Percentiles rank a stretch among this genome's conserved stretches.
phyloP scores from a whole-genome alignment of 2,888 invertebrate species.

The Zhengitettix transpicula region DNA sequence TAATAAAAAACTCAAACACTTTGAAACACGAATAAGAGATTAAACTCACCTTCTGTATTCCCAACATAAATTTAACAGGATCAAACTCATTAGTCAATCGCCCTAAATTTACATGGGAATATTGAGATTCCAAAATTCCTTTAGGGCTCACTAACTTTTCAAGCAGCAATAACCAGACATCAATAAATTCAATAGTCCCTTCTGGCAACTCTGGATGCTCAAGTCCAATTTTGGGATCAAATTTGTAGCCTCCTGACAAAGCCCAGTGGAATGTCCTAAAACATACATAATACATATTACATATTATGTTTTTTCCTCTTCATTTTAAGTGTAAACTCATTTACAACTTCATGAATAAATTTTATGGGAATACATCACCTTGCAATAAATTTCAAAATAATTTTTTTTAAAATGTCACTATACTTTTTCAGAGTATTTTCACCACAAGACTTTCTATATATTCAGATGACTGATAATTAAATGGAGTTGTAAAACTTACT shows the following conservation, averaged over 20 bases:
- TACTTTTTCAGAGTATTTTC: no score
- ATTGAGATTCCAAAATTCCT: slow-evolving; percentile 60
- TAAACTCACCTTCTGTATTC: slow-evolving; percentile 45
- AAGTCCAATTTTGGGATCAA: slow-evolving; percentile 35
- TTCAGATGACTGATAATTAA: no score
- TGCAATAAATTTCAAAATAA: no score
- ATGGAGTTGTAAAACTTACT: no score
- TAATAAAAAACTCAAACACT: no score
- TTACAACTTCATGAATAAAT: no score
- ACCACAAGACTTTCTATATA: no score
- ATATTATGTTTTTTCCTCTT: no score
- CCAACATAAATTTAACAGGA: slow-evolving; percentile 53
- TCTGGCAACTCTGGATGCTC: slow-evolving; percentile 51
- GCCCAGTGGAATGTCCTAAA: slow-evolving; percentile 37
- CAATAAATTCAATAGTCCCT: slow-evolving; percentile 64
- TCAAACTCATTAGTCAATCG: slow-evolving; percentile 33
- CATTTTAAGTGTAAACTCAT: no score
- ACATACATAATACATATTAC: no score
- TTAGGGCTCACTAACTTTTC: slow-evolving; percentile 77
- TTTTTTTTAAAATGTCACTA: no score
- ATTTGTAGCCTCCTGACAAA: slow-evolving; percentile 35
- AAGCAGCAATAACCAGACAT: slow-evolving; percentile 64
- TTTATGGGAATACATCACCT: no score
- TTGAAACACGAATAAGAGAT: background rate
- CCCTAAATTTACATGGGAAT: slow-evolving; percentile 36